Base-by-base conservation (phyloP, 1,140 invertebrate species). In the Glossosoma conforme region DNA sequence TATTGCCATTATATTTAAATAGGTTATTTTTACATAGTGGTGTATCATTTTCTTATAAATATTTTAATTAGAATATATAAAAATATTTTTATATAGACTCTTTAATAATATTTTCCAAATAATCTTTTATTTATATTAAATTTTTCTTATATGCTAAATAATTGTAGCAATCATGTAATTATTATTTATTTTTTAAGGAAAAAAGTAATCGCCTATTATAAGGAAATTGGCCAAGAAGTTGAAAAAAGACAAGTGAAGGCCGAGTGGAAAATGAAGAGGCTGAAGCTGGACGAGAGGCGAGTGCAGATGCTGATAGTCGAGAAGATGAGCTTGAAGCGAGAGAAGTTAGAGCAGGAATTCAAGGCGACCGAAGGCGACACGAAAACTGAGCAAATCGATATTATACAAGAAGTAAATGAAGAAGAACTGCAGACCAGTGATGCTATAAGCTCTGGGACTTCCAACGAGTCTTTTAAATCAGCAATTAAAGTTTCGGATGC, bases 261-360 rank as follows among this genome's bases (percentile, higher is more conserved):
- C 0, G 70, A 76, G 46, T 82, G 79, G 80, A 76, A 79, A 56
- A 72, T 74, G n/a, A 74, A 72, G 65, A 67, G 79, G 36, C 70
- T 81, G 62, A 72, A 75, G 52, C 60, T 79, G 24, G 77, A 77
- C 47, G 74, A 79, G 36, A 68, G 72, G 58, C 67, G 79, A 61
- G 68, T 78, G 49, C 69, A 73, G 45, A 51, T 75, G 6, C 51
- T 75, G 0, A 73, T 70, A 2, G 69, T 68, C 6, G 72, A 75
- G 58, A 70, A 73, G 57, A 61, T 69, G 37, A 74, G 69, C 63
- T 56, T 72, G 15, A 73, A 70, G 40, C 54, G 71, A 48, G 71
- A 75, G 56, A 71, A 71, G 52, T 45, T 75, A 19, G 71, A 75
- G 59, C 46, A 70, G 14, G 69, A 75, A 61, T 66, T 70, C 60